Conservation (phyloP, 2,888 invertebrate genomes). For the Tinea pellionella region DNA sequence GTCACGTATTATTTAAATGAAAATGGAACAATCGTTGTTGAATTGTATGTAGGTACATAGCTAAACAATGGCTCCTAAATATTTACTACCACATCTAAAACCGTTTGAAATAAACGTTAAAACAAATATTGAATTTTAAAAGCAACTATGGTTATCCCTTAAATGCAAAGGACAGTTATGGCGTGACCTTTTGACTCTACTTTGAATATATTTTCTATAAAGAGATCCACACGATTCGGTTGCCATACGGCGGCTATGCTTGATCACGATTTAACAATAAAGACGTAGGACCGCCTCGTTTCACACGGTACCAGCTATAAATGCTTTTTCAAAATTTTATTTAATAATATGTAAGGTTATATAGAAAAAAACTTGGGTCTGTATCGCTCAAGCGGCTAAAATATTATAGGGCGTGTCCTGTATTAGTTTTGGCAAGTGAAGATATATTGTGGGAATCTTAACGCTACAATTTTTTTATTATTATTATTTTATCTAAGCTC, state of each 20-base stretch:
- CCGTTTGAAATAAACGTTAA: not conserved
- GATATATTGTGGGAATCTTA: no score
- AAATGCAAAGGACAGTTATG: slow-evolving; percentile 37
- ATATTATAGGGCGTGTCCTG: no score
- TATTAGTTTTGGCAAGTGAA: no score
- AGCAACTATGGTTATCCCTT: slow-evolving; percentile 24
- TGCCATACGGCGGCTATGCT: slow-evolving; percentile 20
- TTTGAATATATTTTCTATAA: slow-evolving; percentile 27
- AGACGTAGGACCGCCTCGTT: slow-evolving; percentile 15
- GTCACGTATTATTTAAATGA: no score
- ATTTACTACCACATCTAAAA: no score
- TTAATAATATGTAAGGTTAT: not conserved
- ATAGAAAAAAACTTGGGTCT: not conserved
- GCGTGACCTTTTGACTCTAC: slow-evolving; percentile 34
- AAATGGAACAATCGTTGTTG: no score
- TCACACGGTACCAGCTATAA: not conserved
- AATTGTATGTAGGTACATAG: no score
- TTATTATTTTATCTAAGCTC: no score
- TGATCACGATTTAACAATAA: slow-evolving; percentile 25
- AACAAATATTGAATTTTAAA: slow-evolving; percentile 7
- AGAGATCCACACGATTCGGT: slow-evolving; percentile 20
- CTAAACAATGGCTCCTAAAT: no score
- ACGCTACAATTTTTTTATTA: no score
- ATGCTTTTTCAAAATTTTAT: not conserved
- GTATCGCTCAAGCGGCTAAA: no score